Percentiles rank a stretch among this genome's conserved stretches.
These are phyloP conservation scores for Rotaria sp. DNA, from an alignment of 2,888 invertebrate genomes.

Conservation along the genomic window DNA sequence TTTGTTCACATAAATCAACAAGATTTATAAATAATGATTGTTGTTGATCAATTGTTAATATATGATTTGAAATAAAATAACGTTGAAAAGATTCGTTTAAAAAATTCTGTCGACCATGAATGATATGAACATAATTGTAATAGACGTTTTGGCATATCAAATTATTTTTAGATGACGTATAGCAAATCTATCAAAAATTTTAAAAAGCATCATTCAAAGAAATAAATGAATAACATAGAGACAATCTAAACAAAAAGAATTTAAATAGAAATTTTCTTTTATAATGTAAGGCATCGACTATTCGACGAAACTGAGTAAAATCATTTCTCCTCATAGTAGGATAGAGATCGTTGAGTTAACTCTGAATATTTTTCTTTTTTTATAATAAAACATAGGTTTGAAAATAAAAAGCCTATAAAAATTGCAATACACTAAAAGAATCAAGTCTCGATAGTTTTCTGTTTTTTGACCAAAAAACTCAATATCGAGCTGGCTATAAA, in stretches of 20 bases:
- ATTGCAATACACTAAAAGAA: too few species aligned
- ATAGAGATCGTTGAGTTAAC: too few species aligned
- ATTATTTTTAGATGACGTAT: neutral
- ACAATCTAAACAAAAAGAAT: neutral
- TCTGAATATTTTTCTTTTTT: too few species aligned
- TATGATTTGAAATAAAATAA: constrained; percentile 1
- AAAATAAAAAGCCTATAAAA: too few species aligned
- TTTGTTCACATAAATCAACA: constrained; percentile 27
- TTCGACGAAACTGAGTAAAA: too few species aligned
- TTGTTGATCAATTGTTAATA: neutral
- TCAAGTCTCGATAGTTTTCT: too few species aligned
- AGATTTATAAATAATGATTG: neutral
- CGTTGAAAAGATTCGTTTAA: neutral
- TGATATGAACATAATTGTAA: constrained; percentile 14
- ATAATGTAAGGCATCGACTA: too few species aligned
- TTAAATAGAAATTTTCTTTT: too few species aligned
- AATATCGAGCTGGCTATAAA: too few species aligned
- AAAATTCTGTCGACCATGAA: constrained; percentile 13
- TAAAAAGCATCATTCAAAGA: neutral
- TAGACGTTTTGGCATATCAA: constrained; percentile 15
- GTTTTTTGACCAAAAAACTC: too few species aligned
- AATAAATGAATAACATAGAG: neutral
- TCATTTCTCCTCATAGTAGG: too few species aligned
- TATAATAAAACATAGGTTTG: too few species aligned
- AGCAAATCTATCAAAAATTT: neutral